Evolutionary conservation across 2,113 vertebrate genomes (phyloP).

Genomic region (Ornithorhynchus anatinus): DNA sequence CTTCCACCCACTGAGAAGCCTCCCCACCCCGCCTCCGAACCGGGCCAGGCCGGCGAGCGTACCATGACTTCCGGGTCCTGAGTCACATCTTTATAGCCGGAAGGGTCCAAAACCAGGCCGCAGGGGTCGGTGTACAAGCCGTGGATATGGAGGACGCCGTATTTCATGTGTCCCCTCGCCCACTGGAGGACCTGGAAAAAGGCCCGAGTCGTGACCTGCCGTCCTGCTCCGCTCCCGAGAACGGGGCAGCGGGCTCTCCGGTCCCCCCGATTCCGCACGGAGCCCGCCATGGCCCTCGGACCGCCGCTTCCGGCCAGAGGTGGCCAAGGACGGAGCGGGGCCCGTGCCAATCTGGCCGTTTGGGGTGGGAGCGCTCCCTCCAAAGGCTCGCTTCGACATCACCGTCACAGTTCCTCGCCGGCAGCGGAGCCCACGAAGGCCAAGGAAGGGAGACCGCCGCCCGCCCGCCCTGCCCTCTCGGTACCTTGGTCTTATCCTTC

Average conservation of each 20-base stretch:
- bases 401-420: too few species aligned
- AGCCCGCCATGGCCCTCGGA: too few species aligned
- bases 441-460: too few species aligned
- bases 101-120: constrained; percentile 73
- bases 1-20: neutral
- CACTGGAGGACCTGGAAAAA: constrained; percentile 70
- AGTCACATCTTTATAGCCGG: constrained; percentile 72
- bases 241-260: neutral
- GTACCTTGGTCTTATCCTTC: constrained; percentile 74
- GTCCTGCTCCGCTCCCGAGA: neutral
- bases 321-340: too few species aligned
- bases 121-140: constrained; percentile 75
- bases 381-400: too few species aligned
- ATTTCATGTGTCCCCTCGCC: constrained; percentile 65
- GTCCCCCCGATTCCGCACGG: too few species aligned
- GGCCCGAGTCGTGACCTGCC: neutral
- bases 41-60: too few species aligned
- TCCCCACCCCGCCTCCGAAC: too few species aligned
- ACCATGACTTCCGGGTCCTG: constrained; percentile 78
- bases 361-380: too few species aligned
- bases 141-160: constrained; percentile 72
- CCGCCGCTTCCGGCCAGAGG: too few species aligned
- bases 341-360: too few species aligned
- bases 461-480: fast-evolving
- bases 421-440: fast-evolving